These are phyloP conservation scores for Stictonetta naevosa DNA, from an alignment of 2,113 vertebrate species.

Conservation along the genomic window DNA sequence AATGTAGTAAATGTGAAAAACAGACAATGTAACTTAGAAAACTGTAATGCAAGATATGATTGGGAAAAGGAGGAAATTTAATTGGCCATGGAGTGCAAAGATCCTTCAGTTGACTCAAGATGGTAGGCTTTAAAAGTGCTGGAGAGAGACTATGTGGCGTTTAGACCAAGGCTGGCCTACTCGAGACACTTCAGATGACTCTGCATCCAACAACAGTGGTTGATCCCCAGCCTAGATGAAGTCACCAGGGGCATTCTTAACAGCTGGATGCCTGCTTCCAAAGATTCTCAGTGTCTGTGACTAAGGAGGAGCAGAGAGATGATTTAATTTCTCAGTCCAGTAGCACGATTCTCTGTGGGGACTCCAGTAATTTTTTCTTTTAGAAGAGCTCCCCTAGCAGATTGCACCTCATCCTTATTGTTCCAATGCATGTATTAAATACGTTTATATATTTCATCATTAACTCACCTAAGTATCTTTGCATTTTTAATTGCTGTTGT, in stretches of 20 bases:
- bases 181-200: background rate
- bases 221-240: background rate
- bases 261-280: background rate
- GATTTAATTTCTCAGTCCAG: background rate
- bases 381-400: background rate
- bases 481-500: background rate
- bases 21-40: background rate
- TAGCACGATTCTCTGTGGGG: background rate
- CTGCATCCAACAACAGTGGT: background rate
- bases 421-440: background rate
- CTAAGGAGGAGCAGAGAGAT: background rate
- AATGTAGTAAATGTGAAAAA: background rate
- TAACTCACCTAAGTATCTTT: background rate
- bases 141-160: background rate
- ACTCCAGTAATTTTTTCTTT: background rate
- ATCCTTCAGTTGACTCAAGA: background rate
- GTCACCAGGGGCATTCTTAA: background rate
- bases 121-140: background rate
- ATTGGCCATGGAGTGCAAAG: background rate
- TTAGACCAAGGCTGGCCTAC: background rate
- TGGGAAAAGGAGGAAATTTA: background rate
- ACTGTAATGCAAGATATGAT: background rate
- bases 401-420: background rate
- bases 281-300: background rate
- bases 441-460: background rate